These are phyloP conservation scores for Nematopogon swammerdamellus DNA, from an alignment of 2,888 invertebrate species.

Conservation along the genomic window DNA sequence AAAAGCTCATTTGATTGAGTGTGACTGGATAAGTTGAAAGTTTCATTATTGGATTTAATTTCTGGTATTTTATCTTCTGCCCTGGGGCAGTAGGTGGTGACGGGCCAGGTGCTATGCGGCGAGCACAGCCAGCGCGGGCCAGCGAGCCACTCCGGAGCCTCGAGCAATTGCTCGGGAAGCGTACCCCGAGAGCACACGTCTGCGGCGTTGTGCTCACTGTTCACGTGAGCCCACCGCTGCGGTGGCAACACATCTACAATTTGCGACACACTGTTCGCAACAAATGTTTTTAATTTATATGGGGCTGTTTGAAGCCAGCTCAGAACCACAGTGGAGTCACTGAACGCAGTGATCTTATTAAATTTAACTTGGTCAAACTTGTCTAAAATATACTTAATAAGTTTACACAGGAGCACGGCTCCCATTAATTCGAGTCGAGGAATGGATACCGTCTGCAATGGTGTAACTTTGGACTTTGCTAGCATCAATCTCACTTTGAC, in stretches of 20 bases:
- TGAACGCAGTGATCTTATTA: constrained; percentile 7
- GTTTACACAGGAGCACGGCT: constrained; percentile 3
- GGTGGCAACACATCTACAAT: constrained; percentile 1
- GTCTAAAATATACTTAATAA: not conserved
- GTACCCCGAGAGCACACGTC: not conserved
- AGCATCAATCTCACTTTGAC: constrained; percentile 7
- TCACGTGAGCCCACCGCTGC: not conserved
- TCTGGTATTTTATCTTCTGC: not conserved
- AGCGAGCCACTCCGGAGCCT: not conserved
- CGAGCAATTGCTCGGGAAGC: not conserved
- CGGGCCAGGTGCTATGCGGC: not conserved
- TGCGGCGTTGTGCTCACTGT: not conserved
- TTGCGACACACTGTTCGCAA: constrained; percentile 11
- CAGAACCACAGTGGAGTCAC: constrained; percentile 11
- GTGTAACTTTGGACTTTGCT: constrained; percentile 9
- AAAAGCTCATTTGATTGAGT: not conserved
- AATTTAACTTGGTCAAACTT: not conserved
- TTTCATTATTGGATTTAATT: not conserved
- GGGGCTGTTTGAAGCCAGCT: constrained; percentile 10
- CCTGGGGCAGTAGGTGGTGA: not conserved
- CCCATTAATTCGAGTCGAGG: constrained; percentile 10
- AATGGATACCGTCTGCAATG: constrained; percentile 7
- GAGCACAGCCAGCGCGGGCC: not conserved
- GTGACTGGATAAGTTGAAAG: not conserved
- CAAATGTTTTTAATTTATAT: constrained; percentile 12